Evolutionary conservation across 1,140 invertebrate genomes (phyloP).

Genomic region (Pogonus chalceus): DNA sequence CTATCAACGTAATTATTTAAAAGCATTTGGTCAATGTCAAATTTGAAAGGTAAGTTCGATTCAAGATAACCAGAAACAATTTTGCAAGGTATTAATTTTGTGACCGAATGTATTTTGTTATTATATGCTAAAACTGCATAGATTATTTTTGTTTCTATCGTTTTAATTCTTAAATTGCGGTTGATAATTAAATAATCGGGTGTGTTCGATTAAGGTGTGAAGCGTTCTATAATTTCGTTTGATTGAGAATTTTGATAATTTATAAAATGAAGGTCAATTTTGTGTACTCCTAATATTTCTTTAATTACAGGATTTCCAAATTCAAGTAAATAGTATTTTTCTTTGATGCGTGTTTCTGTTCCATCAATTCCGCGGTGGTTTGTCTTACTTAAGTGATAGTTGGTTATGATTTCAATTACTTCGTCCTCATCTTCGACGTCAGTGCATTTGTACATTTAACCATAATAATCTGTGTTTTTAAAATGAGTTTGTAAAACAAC

Average conservation of each 20-base stretch:
- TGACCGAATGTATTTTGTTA: constrained; percentile 18
- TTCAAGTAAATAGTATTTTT: constrained; percentile 27
- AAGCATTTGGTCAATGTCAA: constrained; percentile 6
- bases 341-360: no score
- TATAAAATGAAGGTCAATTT: constrained; percentile 28
- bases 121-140: constrained; percentile 23
- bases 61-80: constrained; percentile 19
- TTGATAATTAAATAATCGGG: constrained; percentile 27
- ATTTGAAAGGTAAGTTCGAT: constrained; percentile 14
- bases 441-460: no score
- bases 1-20: constrained; percentile 12
- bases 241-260: constrained; percentile 29
- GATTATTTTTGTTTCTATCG: constrained; percentile 14
- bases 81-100: constrained; percentile 15
- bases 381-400: no score
- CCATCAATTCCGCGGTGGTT: no score
- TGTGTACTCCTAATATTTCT: constrained; percentile 21
- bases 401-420: no score
- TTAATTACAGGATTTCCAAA: constrained; percentile 21
- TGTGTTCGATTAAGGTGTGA: constrained; percentile 23
- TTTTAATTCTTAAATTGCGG: constrained; percentile 16
- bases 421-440: no score
- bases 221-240: constrained; percentile 26
- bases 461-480: no score
- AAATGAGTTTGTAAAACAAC: no score